Evolutionary conservation across 2,888 invertebrate species (phyloP).

Genomic region (Therioaphis trifolii): DNA sequence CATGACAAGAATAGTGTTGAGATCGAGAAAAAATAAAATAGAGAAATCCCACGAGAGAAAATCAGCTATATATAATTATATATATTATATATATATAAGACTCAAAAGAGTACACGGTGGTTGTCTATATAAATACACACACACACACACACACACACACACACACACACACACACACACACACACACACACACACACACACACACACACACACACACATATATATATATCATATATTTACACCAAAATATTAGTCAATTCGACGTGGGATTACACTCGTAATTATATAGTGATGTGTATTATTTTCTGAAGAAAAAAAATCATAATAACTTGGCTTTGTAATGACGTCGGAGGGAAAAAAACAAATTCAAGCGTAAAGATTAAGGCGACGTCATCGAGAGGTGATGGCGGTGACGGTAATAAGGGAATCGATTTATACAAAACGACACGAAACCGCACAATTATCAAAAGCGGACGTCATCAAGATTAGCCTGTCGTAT

Average conservation of each 20-base stretch:
- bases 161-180: too few relatives aligned
- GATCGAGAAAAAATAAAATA: not conserved
- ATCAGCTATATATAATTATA: too few relatives aligned
- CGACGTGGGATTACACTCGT: conserved; percentile 2
- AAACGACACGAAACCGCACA: conserved; percentile 59
- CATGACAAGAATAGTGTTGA: not conserved
- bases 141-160: too few relatives aligned
- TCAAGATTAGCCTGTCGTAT: conserved; percentile 15
- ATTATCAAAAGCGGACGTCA: conserved; percentile 41
- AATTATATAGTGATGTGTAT: conserved; percentile 1
- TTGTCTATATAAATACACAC: too few relatives aligned
- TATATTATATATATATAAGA: too few relatives aligned
- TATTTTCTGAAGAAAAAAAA: not conserved
- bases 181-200: too few relatives aligned
- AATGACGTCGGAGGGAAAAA: not conserved
- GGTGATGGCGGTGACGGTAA: conserved; percentile 19
- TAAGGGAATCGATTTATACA: conserved; percentile 45
- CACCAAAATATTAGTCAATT: not conserved
- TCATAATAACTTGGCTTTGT: not conserved
- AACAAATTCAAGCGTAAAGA: conserved; percentile 8
- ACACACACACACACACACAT: too few relatives aligned
- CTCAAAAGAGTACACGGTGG: too few relatives aligned
- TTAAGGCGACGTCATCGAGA: not conserved
- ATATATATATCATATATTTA: too few relatives aligned
- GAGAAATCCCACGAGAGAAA: not conserved